phyloP scores from a whole-genome alignment of 2,888 invertebrate genomes.

The Synanthedon andrenaeformis region DNA sequence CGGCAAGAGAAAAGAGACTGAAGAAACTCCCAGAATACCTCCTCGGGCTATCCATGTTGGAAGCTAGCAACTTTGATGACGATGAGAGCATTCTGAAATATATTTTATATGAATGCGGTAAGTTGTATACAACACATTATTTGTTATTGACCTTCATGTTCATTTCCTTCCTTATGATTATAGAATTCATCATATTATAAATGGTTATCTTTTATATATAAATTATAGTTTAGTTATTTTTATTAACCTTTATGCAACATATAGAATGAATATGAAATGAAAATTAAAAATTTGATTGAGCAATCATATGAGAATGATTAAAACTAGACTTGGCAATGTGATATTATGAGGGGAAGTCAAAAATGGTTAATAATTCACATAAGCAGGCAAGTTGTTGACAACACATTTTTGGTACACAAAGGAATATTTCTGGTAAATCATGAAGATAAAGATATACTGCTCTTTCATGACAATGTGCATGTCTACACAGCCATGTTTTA shows the following conservation, averaged over 20 bases:
- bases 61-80: constrained; percentile 73
- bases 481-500: no score
- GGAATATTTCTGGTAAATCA: no score
- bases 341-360: no score
- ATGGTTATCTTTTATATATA: not conserved
- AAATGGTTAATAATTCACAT: no score
- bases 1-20: constrained; percentile 78
- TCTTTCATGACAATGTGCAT: no score
- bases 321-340: no score
- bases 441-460: no score
- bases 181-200: constrained; percentile 1
- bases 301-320: no score
- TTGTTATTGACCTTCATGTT: not conserved
- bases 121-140: constrained; percentile 13
- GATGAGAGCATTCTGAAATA: constrained; percentile 73
- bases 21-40: constrained; percentile 91
- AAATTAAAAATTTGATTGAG: not conserved
- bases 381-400: no score
- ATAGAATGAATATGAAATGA: not conserved
- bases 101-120: constrained; percentile 69
- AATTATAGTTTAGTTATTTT: not conserved
- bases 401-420: no score
- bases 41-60: constrained; percentile 81
- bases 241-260: not conserved
- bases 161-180: not conserved